phyloP scores from a whole-genome alignment of 2,113 vertebrate genomes.

The Gymnogyps californianus region DNA sequence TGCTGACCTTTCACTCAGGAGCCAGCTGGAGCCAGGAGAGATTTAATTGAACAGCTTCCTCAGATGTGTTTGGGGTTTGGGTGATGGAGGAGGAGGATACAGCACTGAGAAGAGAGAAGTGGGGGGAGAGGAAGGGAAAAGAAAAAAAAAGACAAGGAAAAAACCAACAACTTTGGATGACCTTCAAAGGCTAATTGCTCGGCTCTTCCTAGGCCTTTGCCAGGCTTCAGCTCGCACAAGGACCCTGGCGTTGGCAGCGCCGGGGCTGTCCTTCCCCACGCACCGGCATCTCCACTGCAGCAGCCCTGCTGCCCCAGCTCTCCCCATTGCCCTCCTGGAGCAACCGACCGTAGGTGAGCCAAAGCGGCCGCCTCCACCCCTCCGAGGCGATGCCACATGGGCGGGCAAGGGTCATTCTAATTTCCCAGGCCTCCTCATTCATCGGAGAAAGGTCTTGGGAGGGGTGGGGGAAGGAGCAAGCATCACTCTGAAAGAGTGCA shows the following conservation, averaged over 20 bases:
- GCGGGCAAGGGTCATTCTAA: conserved; percentile 51
- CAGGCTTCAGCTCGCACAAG: conserved; percentile 51
- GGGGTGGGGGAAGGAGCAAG: background rate
- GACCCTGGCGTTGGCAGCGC: conserved; percentile 66
- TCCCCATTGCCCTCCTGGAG: background rate
- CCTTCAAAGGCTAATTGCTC: conserved; percentile 92
- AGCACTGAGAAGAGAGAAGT: background rate
- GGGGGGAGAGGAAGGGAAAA: background rate
- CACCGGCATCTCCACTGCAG: background rate
- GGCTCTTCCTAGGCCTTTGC: conserved; percentile 79
- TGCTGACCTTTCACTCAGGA: conserved; percentile 95
- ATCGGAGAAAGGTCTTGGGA: conserved; percentile 5
- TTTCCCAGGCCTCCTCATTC: conserved; percentile 60
- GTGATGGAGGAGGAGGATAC: conserved; percentile 68
- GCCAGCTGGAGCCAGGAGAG: conserved; percentile 90
- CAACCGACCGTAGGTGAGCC: conserved; percentile 65
- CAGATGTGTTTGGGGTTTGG: conserved; percentile 88
- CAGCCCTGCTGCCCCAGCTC: conserved; percentile 31
- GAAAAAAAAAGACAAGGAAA: background rate
- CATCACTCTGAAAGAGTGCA: background rate
- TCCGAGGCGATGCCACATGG: conserved; percentile 35
- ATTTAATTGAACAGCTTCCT: conserved; percentile 96
- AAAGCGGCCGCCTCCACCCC: conserved; percentile 28
- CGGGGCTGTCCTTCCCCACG: background rate
- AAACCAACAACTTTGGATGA: conserved; percentile 70